phyloP scores from a whole-genome alignment of 2,888 invertebrate genomes.

The Crocallis elinguaria region DNA sequence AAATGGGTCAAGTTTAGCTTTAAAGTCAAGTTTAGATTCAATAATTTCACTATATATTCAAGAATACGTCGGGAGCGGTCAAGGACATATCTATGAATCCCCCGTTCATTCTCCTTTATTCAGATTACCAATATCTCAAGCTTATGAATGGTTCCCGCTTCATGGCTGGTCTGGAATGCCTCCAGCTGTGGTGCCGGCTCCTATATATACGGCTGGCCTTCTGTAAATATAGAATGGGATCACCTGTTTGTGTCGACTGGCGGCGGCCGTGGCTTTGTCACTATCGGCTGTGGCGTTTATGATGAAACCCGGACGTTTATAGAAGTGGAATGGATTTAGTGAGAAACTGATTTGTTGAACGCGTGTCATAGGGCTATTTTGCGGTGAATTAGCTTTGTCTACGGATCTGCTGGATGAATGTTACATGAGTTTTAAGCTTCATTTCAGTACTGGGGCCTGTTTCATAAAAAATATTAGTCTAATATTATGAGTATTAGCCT shows the following conservation, averaged over 20 bases:
- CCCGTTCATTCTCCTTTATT: conserved; percentile 4
- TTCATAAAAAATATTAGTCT: too few relatives aligned
- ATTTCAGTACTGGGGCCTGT: too few relatives aligned
- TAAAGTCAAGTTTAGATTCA: too few relatives aligned
- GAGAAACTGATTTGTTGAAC: neutral
- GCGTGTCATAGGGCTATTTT: too few relatives aligned
- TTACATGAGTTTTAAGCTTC: too few relatives aligned
- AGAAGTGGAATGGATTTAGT: conserved; percentile 3
- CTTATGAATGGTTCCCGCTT: conserved; percentile 18
- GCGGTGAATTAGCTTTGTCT: too few relatives aligned
- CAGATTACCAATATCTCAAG: neutral
- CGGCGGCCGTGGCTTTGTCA: conserved; percentile 30
- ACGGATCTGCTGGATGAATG: too few relatives aligned
- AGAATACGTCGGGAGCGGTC: neutral
- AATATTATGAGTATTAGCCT: too few relatives aligned
- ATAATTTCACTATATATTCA: neutral
- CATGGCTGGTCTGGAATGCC: conserved; percentile 28
- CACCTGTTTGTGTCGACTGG: conserved; percentile 32
- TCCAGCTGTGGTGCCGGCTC: conserved; percentile 19
- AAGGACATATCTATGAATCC: neutral
- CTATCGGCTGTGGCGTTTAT: conserved; percentile 12
- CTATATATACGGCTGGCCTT: conserved; percentile 36
- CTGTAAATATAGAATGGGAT: conserved; percentile 37
- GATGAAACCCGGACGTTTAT: conserved; percentile 12
- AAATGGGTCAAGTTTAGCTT: too few relatives aligned